Percentiles rank a stretch among this genome's conserved stretches.
These are phyloP conservation scores for Tetragonisca angustula DNA, from an alignment of 2,888 invertebrate species.

Conservation along the genomic window DNA sequence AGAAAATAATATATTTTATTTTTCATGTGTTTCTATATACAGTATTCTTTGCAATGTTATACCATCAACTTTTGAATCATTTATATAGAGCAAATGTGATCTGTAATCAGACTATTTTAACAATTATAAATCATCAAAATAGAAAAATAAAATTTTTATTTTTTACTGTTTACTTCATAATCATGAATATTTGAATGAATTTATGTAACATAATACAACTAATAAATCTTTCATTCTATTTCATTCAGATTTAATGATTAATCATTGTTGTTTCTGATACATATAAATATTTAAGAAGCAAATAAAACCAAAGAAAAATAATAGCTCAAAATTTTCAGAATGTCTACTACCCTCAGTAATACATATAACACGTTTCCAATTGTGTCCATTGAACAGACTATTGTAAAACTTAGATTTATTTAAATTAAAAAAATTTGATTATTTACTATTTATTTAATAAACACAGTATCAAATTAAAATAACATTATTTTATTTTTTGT, in stretches of 20 bases:
- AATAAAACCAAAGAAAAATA: background rate
- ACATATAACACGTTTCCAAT: background rate
- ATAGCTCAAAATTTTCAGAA: background rate
- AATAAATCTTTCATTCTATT: background rate
- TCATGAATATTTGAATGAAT: background rate
- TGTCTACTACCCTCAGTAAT: background rate
- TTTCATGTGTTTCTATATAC: background rate
- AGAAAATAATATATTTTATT: constrained; percentile 6
- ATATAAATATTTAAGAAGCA: background rate
- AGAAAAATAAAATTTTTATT: background rate
- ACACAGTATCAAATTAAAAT: constrained; percentile 11
- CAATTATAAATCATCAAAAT: background rate
- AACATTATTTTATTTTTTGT: constrained; percentile 14
- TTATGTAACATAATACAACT: background rate
- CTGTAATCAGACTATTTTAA: background rate
- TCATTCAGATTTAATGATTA: background rate
- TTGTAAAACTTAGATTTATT: background rate
- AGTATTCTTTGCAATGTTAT: background rate
- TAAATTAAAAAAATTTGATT: constrained; percentile 9
- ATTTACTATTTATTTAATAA: background rate
- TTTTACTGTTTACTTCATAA: background rate
- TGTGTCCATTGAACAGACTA: background rate
- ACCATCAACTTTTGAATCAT: background rate
- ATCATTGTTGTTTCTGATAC: background rate
- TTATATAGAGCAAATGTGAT: background rate